phyloP scores from a whole-genome alignment of 2,113 vertebrate species.

The Trematocara marginatum region DNA sequence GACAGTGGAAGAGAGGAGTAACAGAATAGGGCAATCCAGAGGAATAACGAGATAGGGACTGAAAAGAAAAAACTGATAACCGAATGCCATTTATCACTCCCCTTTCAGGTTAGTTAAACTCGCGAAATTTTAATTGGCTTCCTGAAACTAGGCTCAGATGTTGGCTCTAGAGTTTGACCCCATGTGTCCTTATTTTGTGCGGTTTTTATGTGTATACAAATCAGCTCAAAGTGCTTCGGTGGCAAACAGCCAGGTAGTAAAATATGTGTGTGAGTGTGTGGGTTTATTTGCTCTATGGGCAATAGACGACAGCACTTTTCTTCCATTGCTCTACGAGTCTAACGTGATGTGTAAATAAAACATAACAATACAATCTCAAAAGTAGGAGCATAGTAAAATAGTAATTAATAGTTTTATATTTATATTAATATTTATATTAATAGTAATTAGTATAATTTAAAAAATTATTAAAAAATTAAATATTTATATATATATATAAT shows the following conservation, averaged over 20 bases:
- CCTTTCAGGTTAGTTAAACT: background rate
- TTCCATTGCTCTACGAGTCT: background rate
- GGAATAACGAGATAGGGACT: background rate
- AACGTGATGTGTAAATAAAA: background rate
- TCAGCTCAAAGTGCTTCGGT: slow-evolving; percentile 45
- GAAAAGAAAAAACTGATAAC: background rate
- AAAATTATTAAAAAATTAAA: too few relatives aligned
- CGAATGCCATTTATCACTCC: background rate
- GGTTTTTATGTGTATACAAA: background rate
- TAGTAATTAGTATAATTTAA: too few relatives aligned
- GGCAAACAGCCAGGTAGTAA: slow-evolving; percentile 30
- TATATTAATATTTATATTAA: too few relatives aligned
- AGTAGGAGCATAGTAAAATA: background rate
- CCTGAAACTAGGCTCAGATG: background rate
- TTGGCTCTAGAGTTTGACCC: background rate
- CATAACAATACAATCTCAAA: background rate
- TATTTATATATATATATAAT: too few relatives aligned
- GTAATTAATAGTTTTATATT: too few relatives aligned
- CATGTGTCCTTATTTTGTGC: background rate
- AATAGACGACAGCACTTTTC: background rate
- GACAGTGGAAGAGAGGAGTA: background rate
- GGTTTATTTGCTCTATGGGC: background rate
- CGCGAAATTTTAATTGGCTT: background rate
- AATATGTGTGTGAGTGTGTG: background rate
- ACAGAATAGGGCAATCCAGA: background rate